A percentile compares a stretch with the other conserved stretches of the same genome.
Evolutionary conservation across 2,113 vertebrate species (phyloP).

Genomic region (Morone saxatilis): DNA sequence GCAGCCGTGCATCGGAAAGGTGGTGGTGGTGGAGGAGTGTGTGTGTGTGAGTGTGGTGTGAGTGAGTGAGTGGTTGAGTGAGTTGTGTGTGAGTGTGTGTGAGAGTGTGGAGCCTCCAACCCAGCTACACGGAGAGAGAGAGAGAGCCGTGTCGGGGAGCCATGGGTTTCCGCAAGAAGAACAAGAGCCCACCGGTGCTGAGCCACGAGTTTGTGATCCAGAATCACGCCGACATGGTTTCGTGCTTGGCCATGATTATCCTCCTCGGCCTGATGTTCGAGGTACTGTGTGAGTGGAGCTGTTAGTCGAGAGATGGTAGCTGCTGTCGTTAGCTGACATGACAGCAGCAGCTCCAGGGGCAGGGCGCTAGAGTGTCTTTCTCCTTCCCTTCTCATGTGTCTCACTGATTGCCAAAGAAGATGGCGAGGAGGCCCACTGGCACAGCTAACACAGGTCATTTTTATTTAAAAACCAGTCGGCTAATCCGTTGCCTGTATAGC

Average conservation of each 20-base stretch:
- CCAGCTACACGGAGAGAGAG: constrained; percentile 14
- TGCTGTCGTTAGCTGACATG: constrained; percentile 62
- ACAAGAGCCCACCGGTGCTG: constrained; percentile 83
- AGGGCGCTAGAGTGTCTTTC: constrained; percentile 46
- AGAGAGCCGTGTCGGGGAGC: constrained; percentile 39
- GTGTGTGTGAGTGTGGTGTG: too few species aligned
- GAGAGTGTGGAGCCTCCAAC: neutral
- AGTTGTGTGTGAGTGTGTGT: too few species aligned
- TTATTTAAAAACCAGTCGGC: constrained; percentile 10
- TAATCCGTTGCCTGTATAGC: constrained; percentile 13
- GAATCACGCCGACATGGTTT: constrained; percentile 85
- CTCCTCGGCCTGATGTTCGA: constrained; percentile 84
- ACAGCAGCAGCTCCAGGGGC: constrained; percentile 50
- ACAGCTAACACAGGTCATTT: constrained; percentile 49
- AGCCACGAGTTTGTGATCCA: constrained; percentile 89
- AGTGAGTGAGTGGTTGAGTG: too few species aligned
- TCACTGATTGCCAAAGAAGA: constrained; percentile 59
- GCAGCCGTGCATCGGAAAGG: neutral
- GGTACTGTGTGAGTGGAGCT: constrained; percentile 75
- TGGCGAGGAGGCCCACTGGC: constrained; percentile 60
- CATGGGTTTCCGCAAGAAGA: constrained; percentile 87
- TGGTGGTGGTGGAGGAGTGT: neutral
- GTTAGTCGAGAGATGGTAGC: constrained; percentile 60
- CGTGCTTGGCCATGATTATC: constrained; percentile 80
- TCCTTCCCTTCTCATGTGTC: constrained; percentile 70